Evolutionary conservation across 1,140 invertebrate genomes (phyloP).

Genomic region (Nomia melanderi): DNA sequence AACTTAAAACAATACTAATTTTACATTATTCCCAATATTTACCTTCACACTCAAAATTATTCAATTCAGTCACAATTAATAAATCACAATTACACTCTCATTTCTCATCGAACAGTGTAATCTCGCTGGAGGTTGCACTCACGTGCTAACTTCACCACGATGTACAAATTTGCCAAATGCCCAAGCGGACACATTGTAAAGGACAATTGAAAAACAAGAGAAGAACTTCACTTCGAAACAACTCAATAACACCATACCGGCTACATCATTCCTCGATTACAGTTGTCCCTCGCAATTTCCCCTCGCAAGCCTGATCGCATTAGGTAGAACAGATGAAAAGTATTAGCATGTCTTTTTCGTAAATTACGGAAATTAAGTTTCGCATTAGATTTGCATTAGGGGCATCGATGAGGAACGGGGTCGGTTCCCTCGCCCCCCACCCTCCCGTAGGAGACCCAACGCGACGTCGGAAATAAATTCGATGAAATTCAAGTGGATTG

Average conservation of each 20-base stretch:
- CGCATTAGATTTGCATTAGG: background rate
- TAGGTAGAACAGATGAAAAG: background rate
- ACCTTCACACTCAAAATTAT: too few relatives aligned
- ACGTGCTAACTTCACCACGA: background rate
- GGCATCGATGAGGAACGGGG: background rate
- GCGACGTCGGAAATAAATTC: conserved; percentile 23
- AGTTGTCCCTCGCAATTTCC: background rate
- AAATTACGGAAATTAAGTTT: conserved; percentile 4
- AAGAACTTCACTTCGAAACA: background rate
- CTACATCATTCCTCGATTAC: background rate
- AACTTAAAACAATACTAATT: too few relatives aligned
- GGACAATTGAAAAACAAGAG: too few relatives aligned
- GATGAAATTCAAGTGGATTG: conserved; percentile 35
- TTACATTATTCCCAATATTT: too few relatives aligned
- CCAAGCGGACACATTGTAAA: too few relatives aligned
- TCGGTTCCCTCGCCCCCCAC: too few relatives aligned
- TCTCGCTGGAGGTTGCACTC: too few relatives aligned
- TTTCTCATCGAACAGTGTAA: too few relatives aligned
- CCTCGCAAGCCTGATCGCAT: background rate
- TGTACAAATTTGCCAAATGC: too few relatives aligned
- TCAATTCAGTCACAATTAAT: too few relatives aligned
- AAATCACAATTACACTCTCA: too few relatives aligned
- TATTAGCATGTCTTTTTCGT: background rate
- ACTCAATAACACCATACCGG: background rate
- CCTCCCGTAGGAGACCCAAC: too few relatives aligned